These are phyloP conservation scores for Perca schrenkii DNA, from an alignment of 2,113 vertebrate genomes.

Conservation along the genomic window DNA sequence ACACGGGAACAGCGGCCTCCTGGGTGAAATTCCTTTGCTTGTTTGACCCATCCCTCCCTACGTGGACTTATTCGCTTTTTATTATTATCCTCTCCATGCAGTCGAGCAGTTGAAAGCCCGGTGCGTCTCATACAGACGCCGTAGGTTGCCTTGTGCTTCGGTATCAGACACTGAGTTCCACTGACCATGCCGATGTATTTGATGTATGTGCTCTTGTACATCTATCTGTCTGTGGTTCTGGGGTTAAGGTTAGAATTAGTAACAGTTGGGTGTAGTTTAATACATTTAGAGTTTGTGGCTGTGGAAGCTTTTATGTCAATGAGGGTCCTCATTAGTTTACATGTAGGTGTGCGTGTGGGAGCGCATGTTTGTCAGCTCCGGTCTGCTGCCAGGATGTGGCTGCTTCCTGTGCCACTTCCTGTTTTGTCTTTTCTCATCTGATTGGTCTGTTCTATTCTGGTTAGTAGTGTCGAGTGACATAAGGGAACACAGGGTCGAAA, in stretches of 20 bases:
- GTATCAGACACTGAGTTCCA: no score
- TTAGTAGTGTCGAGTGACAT: slow-evolving; percentile 10
- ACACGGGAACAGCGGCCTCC: no score
- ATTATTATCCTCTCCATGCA: no score
- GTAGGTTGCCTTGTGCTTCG: no score
- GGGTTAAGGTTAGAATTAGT: neutral
- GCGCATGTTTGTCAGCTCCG: neutral
- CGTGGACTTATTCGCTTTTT: no score
- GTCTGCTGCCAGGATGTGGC: slow-evolving; percentile 50
- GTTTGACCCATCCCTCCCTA: no score
- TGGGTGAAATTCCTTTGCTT: no score
- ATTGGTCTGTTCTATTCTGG: slow-evolving; percentile 63
- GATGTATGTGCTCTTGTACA: no score
- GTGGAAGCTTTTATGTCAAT: neutral
- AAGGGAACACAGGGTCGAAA: neutral
- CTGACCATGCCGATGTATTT: no score
- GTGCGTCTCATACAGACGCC: no score
- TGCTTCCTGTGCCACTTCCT: slow-evolving; percentile 72
- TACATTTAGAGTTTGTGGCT: neutral
- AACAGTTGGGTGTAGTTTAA: neutral
- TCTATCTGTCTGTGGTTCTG: neutral
- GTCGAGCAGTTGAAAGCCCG: no score
- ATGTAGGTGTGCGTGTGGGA: neutral
- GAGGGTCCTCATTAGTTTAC: neutral
- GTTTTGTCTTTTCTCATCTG: slow-evolving; percentile 56